Evolutionary conservation across 1,140 invertebrate species (phyloP), one percentile per base, ranked within the genome.

Genomic region (Habropoda laboriosa): DNA sequence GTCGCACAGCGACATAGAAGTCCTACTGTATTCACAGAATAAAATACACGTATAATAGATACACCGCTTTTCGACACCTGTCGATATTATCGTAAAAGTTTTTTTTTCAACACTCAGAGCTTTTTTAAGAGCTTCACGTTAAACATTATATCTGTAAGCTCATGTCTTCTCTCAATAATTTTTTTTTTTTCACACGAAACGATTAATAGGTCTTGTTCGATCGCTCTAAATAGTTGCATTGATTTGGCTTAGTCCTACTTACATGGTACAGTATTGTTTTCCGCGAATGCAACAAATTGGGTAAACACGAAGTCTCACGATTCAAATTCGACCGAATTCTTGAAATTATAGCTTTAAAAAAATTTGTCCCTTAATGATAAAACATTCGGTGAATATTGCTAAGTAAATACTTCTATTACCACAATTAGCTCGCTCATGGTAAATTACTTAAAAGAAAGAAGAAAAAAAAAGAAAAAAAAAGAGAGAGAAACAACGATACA

Each of bases 1-100:
- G 79, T 88, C 87, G 81, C 86, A 88, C 86, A 88, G 86, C 87
- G 76, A 86, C 81, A 79, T 74, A 87, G 86, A 87, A 87, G 80
- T 57, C 47, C 82, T 79, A 83, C 76, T 78, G 67, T 86, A 87
- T 88, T 88, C 84, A 87, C 82, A 88, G 86, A 88, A 88, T 87
- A 88, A 88, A 87, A 78, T 88, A 83, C 76, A 87, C 72, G 79
- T 86, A 88, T 82, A 79, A 73, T 81, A 86, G 81, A 86, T 87
- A 88, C 79, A 88, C 83, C 79, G 80, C 81, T 76, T 47, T 71
- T 83, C 76, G 76, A 82, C 74, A 35, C 57, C 49, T 78, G 61
- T 81, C 81, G 61, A 81, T 74, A 86, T 77, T 85, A 76, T 86
- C 70, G 47, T 81, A 83, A 81, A 83, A 83, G 74, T 87, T 55